Percentiles rank a stretch among this genome's conserved stretches.
phyloP scores from a whole-genome alignment of 2,888 invertebrate genomes.

The Leptothorax acervorum region DNA sequence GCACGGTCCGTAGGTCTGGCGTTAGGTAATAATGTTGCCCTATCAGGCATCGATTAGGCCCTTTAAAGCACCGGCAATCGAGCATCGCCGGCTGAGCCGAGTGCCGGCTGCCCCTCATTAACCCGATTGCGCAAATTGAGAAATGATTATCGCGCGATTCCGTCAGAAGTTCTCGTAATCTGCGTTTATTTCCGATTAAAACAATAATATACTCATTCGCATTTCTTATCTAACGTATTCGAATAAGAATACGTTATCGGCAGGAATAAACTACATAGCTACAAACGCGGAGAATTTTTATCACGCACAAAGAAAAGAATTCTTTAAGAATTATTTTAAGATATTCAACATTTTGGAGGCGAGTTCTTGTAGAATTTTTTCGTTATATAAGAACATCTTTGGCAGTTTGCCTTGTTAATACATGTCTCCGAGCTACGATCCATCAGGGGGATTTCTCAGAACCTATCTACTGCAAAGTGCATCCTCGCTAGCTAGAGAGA shows the following conservation, averaged over 20 bases:
- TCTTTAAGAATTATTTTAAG: neutral
- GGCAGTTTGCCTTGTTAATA: neutral
- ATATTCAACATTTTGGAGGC: neutral
- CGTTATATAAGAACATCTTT: neutral
- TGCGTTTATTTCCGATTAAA: conserved; percentile 43
- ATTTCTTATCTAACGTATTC: conserved; percentile 21
- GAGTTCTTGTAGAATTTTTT: neutral
- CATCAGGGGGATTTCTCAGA: conserved; percentile 3
- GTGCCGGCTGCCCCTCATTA: conserved; percentile 75
- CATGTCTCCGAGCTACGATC: neutral
- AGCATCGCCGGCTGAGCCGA: conserved; percentile 71
- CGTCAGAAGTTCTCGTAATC: conserved; percentile 47
- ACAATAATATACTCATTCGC: neutral
- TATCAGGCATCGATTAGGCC: conserved; percentile 83
- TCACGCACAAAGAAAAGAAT: neutral
- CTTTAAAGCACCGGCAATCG: conserved; percentile 80
- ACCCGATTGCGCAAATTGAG: conserved; percentile 78
- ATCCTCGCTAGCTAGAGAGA: neutral
- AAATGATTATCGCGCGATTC: conserved; percentile 73
- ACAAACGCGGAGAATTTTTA: neutral
- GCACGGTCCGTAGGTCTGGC: conserved; percentile 76
- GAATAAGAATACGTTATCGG: neutral
- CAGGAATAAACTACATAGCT: no score
- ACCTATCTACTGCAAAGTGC: neutral
- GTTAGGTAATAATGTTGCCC: conserved; percentile 80